phyloP scores from a whole-genome alignment of 2,888 invertebrate species.

The Xylota sylvarum region DNA sequence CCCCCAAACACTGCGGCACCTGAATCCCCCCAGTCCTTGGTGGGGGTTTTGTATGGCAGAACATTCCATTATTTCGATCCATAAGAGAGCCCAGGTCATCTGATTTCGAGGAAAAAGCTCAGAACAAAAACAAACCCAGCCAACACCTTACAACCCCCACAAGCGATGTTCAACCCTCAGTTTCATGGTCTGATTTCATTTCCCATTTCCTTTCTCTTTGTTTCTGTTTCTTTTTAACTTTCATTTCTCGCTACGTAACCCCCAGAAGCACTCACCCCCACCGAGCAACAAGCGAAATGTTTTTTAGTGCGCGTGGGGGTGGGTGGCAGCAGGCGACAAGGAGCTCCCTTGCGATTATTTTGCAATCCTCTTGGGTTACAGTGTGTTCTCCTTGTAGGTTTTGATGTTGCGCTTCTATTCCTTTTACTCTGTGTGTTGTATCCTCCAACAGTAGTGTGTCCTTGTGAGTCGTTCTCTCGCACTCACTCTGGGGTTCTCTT shows the following conservation, averaged over 20 bases:
- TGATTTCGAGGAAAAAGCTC: slow-evolving; percentile 37
- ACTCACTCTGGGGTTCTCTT: slow-evolving; percentile 4
- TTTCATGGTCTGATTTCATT: slow-evolving; percentile 74
- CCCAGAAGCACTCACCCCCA: slow-evolving; percentile 10
- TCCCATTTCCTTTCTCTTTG: slow-evolving; percentile 53
- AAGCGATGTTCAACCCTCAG: background rate
- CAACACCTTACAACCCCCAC: slow-evolving; percentile 30
- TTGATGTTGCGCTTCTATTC: background rate
- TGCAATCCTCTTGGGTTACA: slow-evolving; percentile 65
- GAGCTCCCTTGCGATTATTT: slow-evolving; percentile 65
- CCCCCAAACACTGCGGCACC: slow-evolving; percentile 5
- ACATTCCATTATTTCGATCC: slow-evolving; percentile 58
- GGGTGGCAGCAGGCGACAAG: slow-evolving; percentile 29
- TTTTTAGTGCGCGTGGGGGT: slow-evolving; percentile 28
- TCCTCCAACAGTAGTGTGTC: slow-evolving; percentile 36
- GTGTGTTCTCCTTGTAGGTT: slow-evolving; percentile 21
- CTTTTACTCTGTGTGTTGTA: background rate
- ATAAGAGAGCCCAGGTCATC: slow-evolving; percentile 68
- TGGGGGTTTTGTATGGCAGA: slow-evolving; percentile 42
- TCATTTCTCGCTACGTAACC: slow-evolving; percentile 43
- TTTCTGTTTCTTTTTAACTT: slow-evolving; percentile 56
- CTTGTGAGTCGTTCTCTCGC: slow-evolving; percentile 52
- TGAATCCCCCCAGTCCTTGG: background rate
- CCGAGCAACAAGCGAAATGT: slow-evolving; percentile 68
- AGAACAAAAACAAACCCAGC: slow-evolving; percentile 37